Evolutionary conservation across 2,888 invertebrate genomes (phyloP).

Genomic region (Idaea straminata): DNA sequence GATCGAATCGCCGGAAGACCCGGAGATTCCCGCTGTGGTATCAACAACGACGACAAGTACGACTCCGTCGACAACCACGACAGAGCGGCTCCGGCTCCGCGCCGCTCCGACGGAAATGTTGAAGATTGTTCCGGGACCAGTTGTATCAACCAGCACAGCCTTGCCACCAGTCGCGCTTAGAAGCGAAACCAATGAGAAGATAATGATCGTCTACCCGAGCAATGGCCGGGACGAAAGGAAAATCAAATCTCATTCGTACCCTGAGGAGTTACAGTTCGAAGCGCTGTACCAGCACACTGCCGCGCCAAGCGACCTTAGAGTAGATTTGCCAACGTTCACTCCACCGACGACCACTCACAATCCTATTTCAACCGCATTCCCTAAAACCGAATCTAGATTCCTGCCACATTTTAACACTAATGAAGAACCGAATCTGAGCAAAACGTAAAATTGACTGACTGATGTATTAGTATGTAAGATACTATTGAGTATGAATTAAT

Average conservation of each 20-base stretch:
- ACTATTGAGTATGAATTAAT: conserved; percentile 12
- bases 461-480: conserved; percentile 9
- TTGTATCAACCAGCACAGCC: conserved; percentile 63
- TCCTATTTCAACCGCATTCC: conserved; percentile 36
- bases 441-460: conserved; percentile 29
- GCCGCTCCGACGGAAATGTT: conserved; percentile 65
- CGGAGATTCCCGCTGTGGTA: conserved; percentile 53
- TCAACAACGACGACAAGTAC: conserved; percentile 50
- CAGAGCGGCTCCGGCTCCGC: conserved; percentile 51
- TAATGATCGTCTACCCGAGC: conserved; percentile 76
- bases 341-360: conserved; percentile 57
- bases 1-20: conserved; percentile 66
- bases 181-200: conserved; percentile 64
- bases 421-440: conserved; percentile 30
- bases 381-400: conserved; percentile 47
- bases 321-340: conserved; percentile 81
- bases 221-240: conserved; percentile 73
- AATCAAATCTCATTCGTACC: conserved; percentile 72
- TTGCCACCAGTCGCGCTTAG: conserved; percentile 67
- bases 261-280: conserved; percentile 75
- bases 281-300: conserved; percentile 70
- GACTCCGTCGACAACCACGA: conserved; percentile 41
- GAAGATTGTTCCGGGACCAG: conserved; percentile 59
- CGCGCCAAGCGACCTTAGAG: conserved; percentile 60
- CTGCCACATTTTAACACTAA: conserved; percentile 51